phyloP scores from a whole-genome alignment of 2,113 vertebrate species.

The Coptodon rendalli region DNA sequence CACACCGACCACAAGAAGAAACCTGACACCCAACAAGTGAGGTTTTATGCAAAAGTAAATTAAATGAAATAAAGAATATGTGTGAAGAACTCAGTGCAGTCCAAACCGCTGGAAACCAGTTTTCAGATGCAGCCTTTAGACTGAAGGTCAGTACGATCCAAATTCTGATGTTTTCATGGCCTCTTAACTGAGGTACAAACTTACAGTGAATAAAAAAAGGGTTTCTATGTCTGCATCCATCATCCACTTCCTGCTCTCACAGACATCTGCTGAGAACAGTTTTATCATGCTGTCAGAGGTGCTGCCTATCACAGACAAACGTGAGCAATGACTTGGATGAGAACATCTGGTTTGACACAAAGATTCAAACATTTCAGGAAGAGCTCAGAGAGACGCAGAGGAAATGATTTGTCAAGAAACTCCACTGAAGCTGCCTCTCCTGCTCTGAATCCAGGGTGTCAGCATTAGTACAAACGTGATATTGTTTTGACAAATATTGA shows the following conservation, averaged over 20 bases:
- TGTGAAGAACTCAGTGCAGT: neutral
- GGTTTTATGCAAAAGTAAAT: neutral
- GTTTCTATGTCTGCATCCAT: neutral
- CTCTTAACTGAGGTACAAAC: neutral
- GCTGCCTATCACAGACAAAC: neutral
- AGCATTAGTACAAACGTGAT: fast-evolving
- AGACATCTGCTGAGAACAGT: neutral
- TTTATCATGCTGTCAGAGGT: neutral
- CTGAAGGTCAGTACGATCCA: neutral
- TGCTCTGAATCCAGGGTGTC: neutral
- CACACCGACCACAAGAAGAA: neutral
- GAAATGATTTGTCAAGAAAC: neutral
- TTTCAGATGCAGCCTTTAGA: neutral
- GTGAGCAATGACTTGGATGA: fast-evolving
- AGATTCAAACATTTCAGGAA: neutral
- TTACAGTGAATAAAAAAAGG: neutral
- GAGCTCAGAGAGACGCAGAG: neutral
- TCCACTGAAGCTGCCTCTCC: neutral
- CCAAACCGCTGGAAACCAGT: neutral
- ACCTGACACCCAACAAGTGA: neutral
- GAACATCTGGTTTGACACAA: neutral
- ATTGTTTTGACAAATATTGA: neutral
- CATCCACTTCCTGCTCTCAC: neutral
- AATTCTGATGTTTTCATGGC: neutral
- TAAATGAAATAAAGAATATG: neutral